Base-by-base conservation (phyloP, 1,140 invertebrate species). In the Hyles vespertilio region DNA sequence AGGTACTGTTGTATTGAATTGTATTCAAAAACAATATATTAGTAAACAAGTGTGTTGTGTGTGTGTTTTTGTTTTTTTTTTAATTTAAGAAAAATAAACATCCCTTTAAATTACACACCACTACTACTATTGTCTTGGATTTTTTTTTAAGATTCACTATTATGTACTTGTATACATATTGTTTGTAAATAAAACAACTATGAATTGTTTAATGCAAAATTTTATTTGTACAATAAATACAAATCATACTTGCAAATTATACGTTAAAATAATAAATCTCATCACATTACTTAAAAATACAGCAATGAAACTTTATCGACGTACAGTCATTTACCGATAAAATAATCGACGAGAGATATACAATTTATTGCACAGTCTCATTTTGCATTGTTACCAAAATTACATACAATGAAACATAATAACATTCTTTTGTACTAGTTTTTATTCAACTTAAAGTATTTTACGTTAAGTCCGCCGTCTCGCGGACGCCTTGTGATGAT, bases 221-320 rank as follows among this genome's bases (percentile, higher is more conserved):
- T 88, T 88, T 87, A 87, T 88, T 87, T 88, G 83, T 88, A 88
- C 85, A 88, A 88, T 88, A 88, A 85, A 88, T 88, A 88, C 85
- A 88, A 88, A 88, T 75, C 63, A 86, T 86, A 84, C 69, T 79
- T 81, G 83, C 82, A 84, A 86, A 84, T 79, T 77, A 84, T 77
- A 84, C 76, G 67, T 72, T 80, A 81, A 83, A 79, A 80, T 76
- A 79, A 81, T 76, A 82, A 84, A 84, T 84, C 81, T 87, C 84
- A 84, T 78, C 72, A 79, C 70, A 79, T 79, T 63, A 69, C 69
- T 77, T 79, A 79, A 77, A 71, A 66, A 65, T 61, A 71, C 64
- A 50, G 34, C 45, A 67, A 67, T 59, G 47, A 67, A 57, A 57
- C 22, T 12, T 47, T 44, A 48, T 34, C 10, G 32, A 51, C 22